Conservation (phyloP, 2,888 invertebrate genomes). For the Archips crataeganus region DNA sequence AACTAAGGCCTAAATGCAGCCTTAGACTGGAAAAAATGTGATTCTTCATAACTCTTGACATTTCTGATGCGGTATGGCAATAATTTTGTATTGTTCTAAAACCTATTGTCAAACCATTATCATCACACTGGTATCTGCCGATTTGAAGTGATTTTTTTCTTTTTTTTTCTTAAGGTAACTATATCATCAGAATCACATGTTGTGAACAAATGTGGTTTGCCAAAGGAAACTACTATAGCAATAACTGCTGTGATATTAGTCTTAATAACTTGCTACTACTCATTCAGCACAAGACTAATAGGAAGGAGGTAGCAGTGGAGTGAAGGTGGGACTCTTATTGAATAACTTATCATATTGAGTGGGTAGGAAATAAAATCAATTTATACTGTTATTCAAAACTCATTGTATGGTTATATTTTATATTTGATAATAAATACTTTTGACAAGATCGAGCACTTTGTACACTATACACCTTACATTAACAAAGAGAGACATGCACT, state of each 20-base stretch:
- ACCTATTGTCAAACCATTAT: no score
- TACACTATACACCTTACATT: constrained; percentile 72
- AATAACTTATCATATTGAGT: background rate
- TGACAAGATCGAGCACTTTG: constrained; percentile 84
- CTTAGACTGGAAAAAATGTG: no score
- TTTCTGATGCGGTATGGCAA: no score
- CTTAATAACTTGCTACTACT: constrained; percentile 50
- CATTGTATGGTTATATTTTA: constrained; percentile 51
- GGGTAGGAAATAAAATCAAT: constrained; percentile 31
- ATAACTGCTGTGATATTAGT: constrained; percentile 62
- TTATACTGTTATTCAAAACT: constrained; percentile 29
- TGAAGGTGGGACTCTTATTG: constrained; percentile 18
- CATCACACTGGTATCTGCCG: no score
- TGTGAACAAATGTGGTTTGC: constrained; percentile 70
- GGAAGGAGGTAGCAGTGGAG: constrained; percentile 50
- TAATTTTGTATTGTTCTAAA: no score
- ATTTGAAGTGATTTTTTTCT: no score
- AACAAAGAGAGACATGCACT: constrained; percentile 46
- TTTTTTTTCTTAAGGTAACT: constrained; percentile 61
- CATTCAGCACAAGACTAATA: constrained; percentile 50
- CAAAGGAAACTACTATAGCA: constrained; percentile 66
- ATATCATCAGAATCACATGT: constrained; percentile 64
- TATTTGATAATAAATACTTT: constrained; percentile 83
- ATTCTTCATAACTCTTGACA: no score
- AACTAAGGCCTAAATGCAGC: no score